Conservation (phyloP, 2,888 invertebrate species). For the Tineola bisselliella region DNA sequence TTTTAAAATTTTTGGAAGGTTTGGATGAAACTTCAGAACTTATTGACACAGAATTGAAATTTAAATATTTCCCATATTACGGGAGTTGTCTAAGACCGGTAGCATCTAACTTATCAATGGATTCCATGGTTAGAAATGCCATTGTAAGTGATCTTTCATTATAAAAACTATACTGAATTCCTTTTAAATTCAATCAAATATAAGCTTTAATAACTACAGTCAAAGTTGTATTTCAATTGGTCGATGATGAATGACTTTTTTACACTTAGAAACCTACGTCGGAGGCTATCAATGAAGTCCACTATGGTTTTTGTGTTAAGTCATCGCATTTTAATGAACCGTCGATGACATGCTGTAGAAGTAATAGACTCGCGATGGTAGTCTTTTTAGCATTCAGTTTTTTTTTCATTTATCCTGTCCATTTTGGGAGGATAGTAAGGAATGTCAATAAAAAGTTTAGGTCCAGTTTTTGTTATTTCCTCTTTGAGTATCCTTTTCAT, state of each 20-base stretch:
- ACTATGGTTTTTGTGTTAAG: conserved; percentile 63
- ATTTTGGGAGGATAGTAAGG: conserved; percentile 40
- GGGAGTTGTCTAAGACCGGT: conserved; percentile 52
- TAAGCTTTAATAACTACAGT: conserved; percentile 26
- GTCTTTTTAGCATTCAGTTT: conserved; percentile 64
- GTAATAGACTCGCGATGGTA: conserved; percentile 63
- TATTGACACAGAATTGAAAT: too few relatives aligned
- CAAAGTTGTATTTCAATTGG: conserved; percentile 31
- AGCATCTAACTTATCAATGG: conserved; percentile 65
- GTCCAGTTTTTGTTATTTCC: conserved; percentile 30
- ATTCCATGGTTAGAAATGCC: conserved; percentile 62
- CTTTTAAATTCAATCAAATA: conserved; percentile 16
- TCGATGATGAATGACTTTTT: conserved; percentile 35
- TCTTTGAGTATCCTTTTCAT: conserved; percentile 27
- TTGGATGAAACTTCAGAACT: too few relatives aligned
- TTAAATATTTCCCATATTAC: too few relatives aligned
- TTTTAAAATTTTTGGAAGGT: too few relatives aligned
- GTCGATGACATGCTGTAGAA: conserved; percentile 65
- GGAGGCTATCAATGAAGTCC: conserved; percentile 66
- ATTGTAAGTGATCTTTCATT: conserved; percentile 57
- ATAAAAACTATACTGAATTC: conserved; percentile 43
- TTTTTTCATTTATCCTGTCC: conserved; percentile 32
- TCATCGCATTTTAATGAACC: conserved; percentile 68
- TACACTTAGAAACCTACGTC: conserved; percentile 49
- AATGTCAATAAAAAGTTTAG: conserved; percentile 36